Evolutionary conservation across 1,140 invertebrate species (phyloP), one percentile per base, ranked within the genome.

Genomic region (Leptonema lineaticorne): DNA sequence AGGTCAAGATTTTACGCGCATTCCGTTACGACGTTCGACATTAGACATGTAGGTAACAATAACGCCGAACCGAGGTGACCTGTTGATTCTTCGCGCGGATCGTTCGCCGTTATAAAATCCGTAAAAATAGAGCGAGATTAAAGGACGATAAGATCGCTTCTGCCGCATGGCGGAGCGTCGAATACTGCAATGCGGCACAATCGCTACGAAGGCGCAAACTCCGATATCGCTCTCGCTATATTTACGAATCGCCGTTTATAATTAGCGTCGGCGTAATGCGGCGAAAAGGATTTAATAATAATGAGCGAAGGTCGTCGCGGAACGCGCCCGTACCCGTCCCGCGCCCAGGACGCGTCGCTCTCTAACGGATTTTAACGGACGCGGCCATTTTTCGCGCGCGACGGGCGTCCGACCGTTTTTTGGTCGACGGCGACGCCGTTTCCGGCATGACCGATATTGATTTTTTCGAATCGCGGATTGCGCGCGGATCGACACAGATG

Each of bases 371-470:
- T 33, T 6, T 11, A 33, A 33, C 30, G 11, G 5, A 11, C 30
- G 30, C 11, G 5, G 30, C 5, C 30, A 6, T 33, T 33, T 33
- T n/a, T n/a, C n/a, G n/a, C 53, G 53, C 11, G 37, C 16, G 2
- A 4, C 9, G 2, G 37, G 37, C 3, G 2, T 41, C 37, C 2
- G 9, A 41, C 16, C 11, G 30, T 33, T 33, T 33, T 33, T 33
- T 33, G 11, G 37, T 1, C 29, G 29, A 59, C 59, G 22, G 68
- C 20, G 53, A 26, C 57, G 68, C 68, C 53, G 48, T 53, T 50
- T 62, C 58, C 58, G n/a, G n/a, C 26, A 22, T 4, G 58, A 30
- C 29, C 11, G 7, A n/a, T n/a, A n/a, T n/a, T n/a, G n/a, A n/a
- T n/a, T n/a, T n/a, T n/a, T n/a, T n/a, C n/a, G n/a, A n/a, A n/a